A percentile compares a stretch with the other conserved stretches of the same genome.
Evolutionary conservation across 2,113 vertebrate genomes (phyloP).

Genomic region (Saguinus imperator): DNA sequence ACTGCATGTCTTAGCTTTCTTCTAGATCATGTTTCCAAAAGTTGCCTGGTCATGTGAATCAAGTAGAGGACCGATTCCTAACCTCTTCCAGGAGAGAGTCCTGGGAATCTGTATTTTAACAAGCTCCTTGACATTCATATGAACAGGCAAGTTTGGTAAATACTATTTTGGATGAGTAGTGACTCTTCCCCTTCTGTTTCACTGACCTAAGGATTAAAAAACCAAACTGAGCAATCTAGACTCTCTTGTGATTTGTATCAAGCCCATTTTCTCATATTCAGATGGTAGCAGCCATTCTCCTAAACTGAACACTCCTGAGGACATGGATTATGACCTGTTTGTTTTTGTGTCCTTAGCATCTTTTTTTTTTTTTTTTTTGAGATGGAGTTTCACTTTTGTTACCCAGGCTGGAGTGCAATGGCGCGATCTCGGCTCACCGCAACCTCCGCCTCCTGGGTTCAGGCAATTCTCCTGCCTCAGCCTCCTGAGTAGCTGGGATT

Average conservation of each 20-base stretch:
- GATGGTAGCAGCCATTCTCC: neutral
- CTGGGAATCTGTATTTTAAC: constrained; percentile 27
- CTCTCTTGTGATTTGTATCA: constrained; percentile 14
- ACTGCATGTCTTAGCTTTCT: constrained; percentile 34
- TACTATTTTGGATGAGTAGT: constrained; percentile 14
- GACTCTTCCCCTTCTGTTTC: neutral
- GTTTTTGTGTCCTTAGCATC: neutral
- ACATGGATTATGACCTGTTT: neutral
- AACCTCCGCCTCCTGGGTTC: too few relatives aligned
- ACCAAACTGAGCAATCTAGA: neutral
- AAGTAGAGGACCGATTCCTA: neutral
- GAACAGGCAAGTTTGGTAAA: constrained; percentile 18
- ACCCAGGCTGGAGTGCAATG: too few relatives aligned
- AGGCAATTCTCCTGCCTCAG: too few relatives aligned
- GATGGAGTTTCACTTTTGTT: too few relatives aligned
- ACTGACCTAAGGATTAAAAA: constrained; percentile 16
- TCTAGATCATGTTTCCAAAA: constrained; percentile 47
- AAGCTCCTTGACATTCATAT: neutral
- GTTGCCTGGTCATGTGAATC: constrained; percentile 23
- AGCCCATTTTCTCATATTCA: constrained; percentile 33
- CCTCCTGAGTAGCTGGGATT: too few relatives aligned
- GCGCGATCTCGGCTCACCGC: too few relatives aligned
- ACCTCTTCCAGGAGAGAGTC: neutral
- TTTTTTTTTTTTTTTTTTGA: neutral
- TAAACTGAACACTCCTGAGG: neutral